Evolutionary conservation across 2,797 vertebrate species (phyloP).

Genomic region (Sarcophilus harrisii): DNA sequence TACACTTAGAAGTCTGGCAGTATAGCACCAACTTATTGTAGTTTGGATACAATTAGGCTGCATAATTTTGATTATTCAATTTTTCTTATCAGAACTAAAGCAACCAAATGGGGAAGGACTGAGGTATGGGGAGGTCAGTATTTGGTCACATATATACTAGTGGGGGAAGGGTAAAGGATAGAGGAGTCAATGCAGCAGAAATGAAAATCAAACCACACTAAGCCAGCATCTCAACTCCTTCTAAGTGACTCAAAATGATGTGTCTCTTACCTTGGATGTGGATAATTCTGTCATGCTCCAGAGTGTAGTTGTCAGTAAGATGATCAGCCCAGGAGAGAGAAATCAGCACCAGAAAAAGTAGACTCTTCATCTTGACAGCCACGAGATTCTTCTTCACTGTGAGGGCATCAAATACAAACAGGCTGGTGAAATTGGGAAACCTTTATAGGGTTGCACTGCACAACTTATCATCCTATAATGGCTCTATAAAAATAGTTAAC

Average conservation of each 20-base stretch:
- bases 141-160: slow-evolving; percentile 27
- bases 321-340: slow-evolving; percentile 90
- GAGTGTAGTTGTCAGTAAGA: slow-evolving; percentile 86
- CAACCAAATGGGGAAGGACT: not conserved
- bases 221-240: slow-evolving; percentile 57
- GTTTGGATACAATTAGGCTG: slow-evolving; percentile 50
- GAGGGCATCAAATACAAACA: slow-evolving; percentile 81
- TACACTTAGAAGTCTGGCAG: slow-evolving; percentile 54
- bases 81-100: slow-evolving; percentile 34
- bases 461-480: slow-evolving; percentile 79
- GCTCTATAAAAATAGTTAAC: slow-evolving; percentile 78
- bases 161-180: slow-evolving; percentile 65
- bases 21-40: slow-evolving; percentile 46
- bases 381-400: slow-evolving; percentile 85
- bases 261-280: slow-evolving; percentile 93
- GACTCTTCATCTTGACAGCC: slow-evolving; percentile 89
- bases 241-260: slow-evolving; percentile 49
- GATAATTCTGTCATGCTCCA: slow-evolving; percentile 90
- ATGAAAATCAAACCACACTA: slow-evolving; percentile 57
- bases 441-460: slow-evolving; percentile 79
- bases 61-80: slow-evolving; percentile 30
- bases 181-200: slow-evolving; percentile 71
- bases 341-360: slow-evolving; percentile 92
- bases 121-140: not conserved
- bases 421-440: slow-evolving; percentile 79